Evolutionary conservation across 2,888 invertebrate species (phyloP).

Genomic region (Ectobius pallidus): DNA sequence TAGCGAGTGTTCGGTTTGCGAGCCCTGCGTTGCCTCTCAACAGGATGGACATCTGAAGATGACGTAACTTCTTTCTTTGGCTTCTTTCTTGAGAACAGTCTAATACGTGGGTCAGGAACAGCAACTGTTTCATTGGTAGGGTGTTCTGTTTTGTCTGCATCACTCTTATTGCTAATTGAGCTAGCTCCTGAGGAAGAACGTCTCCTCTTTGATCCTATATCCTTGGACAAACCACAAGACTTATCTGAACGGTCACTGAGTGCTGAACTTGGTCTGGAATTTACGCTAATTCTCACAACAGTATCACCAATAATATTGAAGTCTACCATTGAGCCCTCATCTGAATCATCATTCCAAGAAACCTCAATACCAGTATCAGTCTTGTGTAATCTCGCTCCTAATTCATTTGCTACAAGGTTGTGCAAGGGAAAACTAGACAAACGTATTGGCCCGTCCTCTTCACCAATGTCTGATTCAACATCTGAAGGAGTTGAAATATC

Average conservation of each 20-base stretch:
- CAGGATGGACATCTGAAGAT: neutral
- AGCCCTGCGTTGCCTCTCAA: conserved; percentile 27
- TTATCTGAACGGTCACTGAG: neutral
- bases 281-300: too few relatives aligned
- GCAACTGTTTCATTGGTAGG: neutral
- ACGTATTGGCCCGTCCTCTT: neutral
- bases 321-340: neutral
- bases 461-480: neutral
- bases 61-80: neutral
- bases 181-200: neutral
- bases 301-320: too few relatives aligned
- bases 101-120: neutral
- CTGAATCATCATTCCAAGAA: neutral
- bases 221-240: conserved; percentile 1
- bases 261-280: neutral
- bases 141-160: neutral
- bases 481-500: conserved; percentile 22
- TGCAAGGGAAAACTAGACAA: neutral
- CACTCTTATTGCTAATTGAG: neutral
- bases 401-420: neutral
- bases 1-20: conserved; percentile 41
- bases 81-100: neutral
- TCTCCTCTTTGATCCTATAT: neutral
- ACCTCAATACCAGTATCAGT: neutral
- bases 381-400: neutral